Evolutionary conservation across 2,797 vertebrate genomes (phyloP), one percentile per base, ranked within the genome.

Genomic region (Bradypodion ventrale): DNA sequence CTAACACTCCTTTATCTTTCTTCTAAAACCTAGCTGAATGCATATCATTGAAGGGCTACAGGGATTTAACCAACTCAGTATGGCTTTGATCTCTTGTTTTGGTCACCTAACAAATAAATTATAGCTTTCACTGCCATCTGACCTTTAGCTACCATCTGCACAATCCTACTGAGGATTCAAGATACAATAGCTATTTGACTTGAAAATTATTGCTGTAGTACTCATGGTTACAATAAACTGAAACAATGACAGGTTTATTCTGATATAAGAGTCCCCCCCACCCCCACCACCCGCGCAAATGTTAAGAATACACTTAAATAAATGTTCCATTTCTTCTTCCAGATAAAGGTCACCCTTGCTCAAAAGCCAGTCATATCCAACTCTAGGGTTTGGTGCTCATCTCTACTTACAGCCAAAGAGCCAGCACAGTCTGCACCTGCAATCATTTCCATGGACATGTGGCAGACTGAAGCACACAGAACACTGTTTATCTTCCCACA

Each of bases 21-120:
- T 62, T 83, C 32, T 49, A 78, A 73, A 83, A 75, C n/a, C 32
- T 23, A 66, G 25, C 35, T 73, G 76, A 78, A 74, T 49, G 29
- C 52, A 76, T 83, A 80, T 35, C 27, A 25, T 19, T 29, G 65
- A 76, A 76, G 73, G 49, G 46, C 42, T 13, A 12, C 19, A 42
- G 52, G 44, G 82, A 76, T 49, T 56, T 49, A 75, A 80, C 9
- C 27, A 63, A 75, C 12, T 37, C 65, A 49, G 7, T 42, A 1
- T 32, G 70, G 63, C 66, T 72, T 29, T 81, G 52, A 70, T 81
- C 52, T 70, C 69, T 81, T 80, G 40, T 76, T 10, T 66, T 80
- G 40, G 70, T 1, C 35, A 21, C n/a, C 32, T 7, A 21, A 77
- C 29, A 60, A 62, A 69, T 84, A 75, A 75, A 78, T 37, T 35